Evolutionary conservation across 1,140 invertebrate genomes (phyloP).

Genomic region (Pseudoatta argentina): DNA sequence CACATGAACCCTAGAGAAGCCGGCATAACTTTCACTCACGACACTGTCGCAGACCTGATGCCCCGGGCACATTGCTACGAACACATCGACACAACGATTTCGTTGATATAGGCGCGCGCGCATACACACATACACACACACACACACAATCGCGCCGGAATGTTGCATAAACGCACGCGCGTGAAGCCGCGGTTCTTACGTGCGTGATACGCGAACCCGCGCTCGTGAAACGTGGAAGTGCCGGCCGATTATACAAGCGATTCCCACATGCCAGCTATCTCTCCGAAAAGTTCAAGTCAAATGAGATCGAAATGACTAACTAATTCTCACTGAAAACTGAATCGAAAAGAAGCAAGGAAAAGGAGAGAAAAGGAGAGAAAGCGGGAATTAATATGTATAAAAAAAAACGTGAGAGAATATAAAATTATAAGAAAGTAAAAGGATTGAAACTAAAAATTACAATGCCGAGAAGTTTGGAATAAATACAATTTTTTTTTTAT

Average conservation of each 20-base stretch:
- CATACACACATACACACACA: not conserved
- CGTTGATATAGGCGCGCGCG: not conserved
- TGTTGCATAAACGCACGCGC: slow-evolving; percentile 71
- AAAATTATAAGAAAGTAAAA: not conserved
- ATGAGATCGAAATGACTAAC: slow-evolving; percentile 16
- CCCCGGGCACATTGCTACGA: slow-evolving; percentile 12
- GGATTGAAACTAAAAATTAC: not conserved
- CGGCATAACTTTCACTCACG: slow-evolving; percentile 76
- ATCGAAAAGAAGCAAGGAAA: not conserved
- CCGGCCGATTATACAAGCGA: slow-evolving; percentile 66
- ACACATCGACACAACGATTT: not conserved
- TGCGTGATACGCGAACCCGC: slow-evolving; percentile 44
- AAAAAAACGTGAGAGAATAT: not conserved
- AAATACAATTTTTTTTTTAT: slow-evolving; percentile 10
- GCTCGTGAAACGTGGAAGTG: slow-evolving; percentile 71
- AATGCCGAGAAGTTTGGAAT: not conserved
- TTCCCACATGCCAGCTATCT: slow-evolving; percentile 50
- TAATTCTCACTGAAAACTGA: slow-evolving; percentile 8
- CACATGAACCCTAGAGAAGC: slow-evolving; percentile 17
- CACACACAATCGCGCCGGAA: not conserved
- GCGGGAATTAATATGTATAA: not conserved
- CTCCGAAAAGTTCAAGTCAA: slow-evolving; percentile 41
- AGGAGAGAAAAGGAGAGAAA: not conserved
- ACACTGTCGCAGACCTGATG: slow-evolving; percentile 66
- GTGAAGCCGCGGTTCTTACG: slow-evolving; percentile 56